Evolutionary conservation across 2,888 invertebrate species (phyloP).

Genomic region (Hetaerina titia): DNA sequence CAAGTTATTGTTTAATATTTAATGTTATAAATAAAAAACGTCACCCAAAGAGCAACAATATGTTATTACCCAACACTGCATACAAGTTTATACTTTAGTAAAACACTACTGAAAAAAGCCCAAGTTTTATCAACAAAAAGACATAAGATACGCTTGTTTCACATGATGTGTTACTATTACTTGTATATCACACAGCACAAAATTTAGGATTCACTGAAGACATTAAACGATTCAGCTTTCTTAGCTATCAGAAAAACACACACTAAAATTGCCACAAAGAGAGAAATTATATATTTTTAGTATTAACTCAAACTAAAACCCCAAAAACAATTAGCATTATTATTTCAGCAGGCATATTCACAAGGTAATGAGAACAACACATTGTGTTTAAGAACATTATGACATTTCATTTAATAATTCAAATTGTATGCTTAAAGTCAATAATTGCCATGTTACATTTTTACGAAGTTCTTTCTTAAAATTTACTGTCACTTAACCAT

Average conservation of each 20-base stretch:
- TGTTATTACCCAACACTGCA: not conserved
- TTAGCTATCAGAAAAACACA: not conserved
- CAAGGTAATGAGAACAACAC: not conserved
- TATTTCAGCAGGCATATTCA: not conserved
- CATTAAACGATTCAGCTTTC: not conserved
- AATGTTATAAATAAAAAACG: not conserved
- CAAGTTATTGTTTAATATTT: no score
- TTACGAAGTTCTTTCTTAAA: not conserved
- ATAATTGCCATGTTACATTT: not conserved
- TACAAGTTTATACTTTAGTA: not conserved
- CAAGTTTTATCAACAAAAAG: conserved; percentile 30
- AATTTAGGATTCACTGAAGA: not conserved
- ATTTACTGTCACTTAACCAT: not conserved
- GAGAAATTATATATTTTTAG: not conserved
- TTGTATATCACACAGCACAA: not conserved
- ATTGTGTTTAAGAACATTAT: not conserved
- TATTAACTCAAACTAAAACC: not conserved
- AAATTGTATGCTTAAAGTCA: not conserved
- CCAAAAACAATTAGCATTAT: not conserved
- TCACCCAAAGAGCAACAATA: not conserved
- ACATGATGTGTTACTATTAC: conserved; percentile 52
- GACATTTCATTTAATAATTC: not conserved
- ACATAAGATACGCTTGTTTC: conserved; percentile 61
- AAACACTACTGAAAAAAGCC: not conserved
- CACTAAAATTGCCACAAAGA: not conserved